Conservation (phyloP, 2,113 vertebrate species). For the Ramphastos sulfuratus region DNA sequence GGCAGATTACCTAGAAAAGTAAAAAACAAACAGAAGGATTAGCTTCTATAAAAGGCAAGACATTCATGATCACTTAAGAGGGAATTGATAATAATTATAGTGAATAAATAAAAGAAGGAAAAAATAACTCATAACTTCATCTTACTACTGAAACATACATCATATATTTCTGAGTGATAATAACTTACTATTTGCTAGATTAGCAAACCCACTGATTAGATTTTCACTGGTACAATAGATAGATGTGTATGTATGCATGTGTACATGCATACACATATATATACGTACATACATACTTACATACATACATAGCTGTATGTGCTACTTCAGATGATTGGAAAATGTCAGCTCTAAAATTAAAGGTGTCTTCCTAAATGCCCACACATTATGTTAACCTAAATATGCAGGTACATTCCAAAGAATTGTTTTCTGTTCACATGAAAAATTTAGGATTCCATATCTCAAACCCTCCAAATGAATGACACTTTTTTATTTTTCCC, state of each 20-base stretch:
- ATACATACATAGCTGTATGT: background rate
- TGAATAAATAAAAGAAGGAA: background rate
- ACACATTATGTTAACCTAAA: background rate
- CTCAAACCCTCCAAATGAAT: background rate
- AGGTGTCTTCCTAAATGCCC: background rate
- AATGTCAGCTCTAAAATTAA: background rate
- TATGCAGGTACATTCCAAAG: background rate
- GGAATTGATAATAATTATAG: background rate
- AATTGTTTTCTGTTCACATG: background rate
- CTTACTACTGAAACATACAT: background rate
- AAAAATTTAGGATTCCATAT: background rate
- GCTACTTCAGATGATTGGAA: background rate
- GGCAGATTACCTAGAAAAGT: background rate
- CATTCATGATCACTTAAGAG: background rate
- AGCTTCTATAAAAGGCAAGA: background rate
- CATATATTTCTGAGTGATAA: background rate
- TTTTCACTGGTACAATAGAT: background rate
- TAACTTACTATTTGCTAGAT: background rate
- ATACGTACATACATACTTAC: too few relatives aligned
- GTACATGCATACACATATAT: too few relatives aligned
- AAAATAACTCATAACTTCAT: background rate
- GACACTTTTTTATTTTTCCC: background rate
- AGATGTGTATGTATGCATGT: too few relatives aligned
- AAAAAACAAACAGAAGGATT: background rate
- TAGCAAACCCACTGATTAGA: background rate